These are phyloP conservation scores for Pollenia angustigena DNA, from an alignment of 2,888 invertebrate genomes.

Conservation along the genomic window DNA sequence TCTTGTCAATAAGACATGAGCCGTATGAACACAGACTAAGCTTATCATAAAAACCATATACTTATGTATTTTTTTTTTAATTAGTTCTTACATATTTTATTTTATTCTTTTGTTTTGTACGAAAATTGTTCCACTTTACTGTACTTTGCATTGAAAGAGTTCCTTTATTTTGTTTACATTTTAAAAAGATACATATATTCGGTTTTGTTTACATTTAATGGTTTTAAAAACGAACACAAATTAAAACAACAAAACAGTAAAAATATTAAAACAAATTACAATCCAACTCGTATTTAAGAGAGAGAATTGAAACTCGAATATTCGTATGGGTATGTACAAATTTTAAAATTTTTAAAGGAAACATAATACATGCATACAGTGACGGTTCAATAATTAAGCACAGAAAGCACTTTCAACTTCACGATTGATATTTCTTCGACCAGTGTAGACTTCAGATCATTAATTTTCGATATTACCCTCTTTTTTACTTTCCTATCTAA, in stretches of 20 bases:
- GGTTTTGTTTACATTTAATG: not conserved
- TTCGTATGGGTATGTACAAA: not conserved
- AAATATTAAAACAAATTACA: constrained; percentile 4
- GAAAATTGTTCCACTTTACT: not conserved
- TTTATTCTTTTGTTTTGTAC: not conserved
- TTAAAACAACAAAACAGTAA: not conserved
- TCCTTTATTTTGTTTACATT: constrained; percentile 28
- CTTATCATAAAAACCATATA: too few relatives aligned
- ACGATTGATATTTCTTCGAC: too few relatives aligned
- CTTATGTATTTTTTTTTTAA: too few relatives aligned
- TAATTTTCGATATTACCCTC: too few relatives aligned
- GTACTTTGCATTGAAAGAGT: not conserved
- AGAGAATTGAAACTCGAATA: not conserved
- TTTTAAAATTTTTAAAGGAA: constrained; percentile 27
- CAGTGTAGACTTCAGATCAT: too few relatives aligned
- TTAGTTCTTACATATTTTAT: too few relatives aligned
- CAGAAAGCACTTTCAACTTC: too few relatives aligned
- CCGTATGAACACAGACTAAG: too few relatives aligned
- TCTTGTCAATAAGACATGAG: too few relatives aligned
- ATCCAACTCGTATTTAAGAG: not conserved
- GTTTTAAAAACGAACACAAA: constrained; percentile 1
- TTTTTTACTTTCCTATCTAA: too few relatives aligned
- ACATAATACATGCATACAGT: not conserved
- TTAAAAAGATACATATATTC: not conserved
- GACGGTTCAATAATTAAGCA: too few relatives aligned